A percentile compares a stretch with the other conserved stretches of the same genome.
Conservation (phyloP, 1,140 invertebrate species). For the Caenorhabditis inopinata region DNA sequence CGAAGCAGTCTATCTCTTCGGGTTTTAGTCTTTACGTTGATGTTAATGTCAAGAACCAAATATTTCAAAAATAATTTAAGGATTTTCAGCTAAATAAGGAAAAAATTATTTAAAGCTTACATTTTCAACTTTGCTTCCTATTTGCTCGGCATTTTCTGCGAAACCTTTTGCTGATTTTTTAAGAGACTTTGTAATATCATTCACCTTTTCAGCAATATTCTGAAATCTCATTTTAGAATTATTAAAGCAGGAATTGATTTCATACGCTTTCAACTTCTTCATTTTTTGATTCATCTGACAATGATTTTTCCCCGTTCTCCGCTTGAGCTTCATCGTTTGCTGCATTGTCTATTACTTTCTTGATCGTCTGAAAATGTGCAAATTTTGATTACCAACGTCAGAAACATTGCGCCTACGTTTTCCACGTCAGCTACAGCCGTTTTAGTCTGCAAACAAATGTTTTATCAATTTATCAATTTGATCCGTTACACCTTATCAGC, state of each 20-base stretch:
- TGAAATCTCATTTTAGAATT: neutral
- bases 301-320: too few relatives aligned
- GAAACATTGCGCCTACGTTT: neutral
- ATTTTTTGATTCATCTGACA: neutral
- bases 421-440: constrained; percentile 9
- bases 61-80: too few relatives aligned
- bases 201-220: constrained; percentile 8
- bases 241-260: too few relatives aligned
- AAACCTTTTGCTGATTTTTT: neutral
- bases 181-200: neutral
- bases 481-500: neutral
- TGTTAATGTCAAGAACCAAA: too few relatives aligned
- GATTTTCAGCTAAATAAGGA: too few relatives aligned
- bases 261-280: neutral
- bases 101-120: too few relatives aligned
- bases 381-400: constrained; percentile 22
- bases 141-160: neutral
- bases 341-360: neutral
- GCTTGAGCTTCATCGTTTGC: neutral
- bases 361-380: neutral
- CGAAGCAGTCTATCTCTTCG: too few relatives aligned
- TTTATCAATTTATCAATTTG: neutral
- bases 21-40: too few relatives aligned
- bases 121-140: neutral
- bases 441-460: neutral